Evolutionary conservation across 1,140 invertebrate species (phyloP).

Genomic region (Arion vulgaris): DNA sequence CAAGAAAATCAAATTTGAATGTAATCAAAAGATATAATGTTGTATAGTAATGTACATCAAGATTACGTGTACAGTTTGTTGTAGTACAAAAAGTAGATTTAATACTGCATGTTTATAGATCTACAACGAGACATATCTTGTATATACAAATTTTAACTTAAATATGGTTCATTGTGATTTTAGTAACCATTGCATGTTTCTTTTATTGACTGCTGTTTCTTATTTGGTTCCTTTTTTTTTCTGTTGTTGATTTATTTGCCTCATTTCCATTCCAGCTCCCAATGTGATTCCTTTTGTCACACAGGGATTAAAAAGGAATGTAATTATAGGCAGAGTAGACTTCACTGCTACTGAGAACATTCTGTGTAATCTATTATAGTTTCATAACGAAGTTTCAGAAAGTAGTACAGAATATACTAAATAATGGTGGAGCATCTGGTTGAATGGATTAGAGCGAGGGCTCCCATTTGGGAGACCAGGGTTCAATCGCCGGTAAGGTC

Average conservation of each 20-base stretch:
- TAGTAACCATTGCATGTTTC: neutral
- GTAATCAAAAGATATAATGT: neutral
- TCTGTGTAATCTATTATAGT: too few relatives aligned
- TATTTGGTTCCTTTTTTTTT: neutral
- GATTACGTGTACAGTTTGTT: neutral
- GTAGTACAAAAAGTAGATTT: neutral
- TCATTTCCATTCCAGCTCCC: neutral
- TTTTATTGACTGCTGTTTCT: neutral
- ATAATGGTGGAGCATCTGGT: too few relatives aligned
- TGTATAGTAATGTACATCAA: constrained; percentile 2
- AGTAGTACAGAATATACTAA: too few relatives aligned
- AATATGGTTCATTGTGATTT: neutral
- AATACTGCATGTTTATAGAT: neutral
- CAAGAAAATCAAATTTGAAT: neutral
- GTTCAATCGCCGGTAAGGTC: too few relatives aligned
- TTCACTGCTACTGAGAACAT: too few relatives aligned
- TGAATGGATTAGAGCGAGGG: too few relatives aligned
- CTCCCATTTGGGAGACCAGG: too few relatives aligned
- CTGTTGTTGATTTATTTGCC: neutral
- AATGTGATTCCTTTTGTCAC: neutral
- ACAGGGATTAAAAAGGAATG: too few relatives aligned
- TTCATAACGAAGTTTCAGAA: too few relatives aligned
- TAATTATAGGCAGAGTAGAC: too few relatives aligned
- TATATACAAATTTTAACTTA: neutral
- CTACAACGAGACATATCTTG: constrained; percentile 4